Conservation (phyloP, 1,140 invertebrate genomes). For the Zaprionus gabonicus region DNA sequence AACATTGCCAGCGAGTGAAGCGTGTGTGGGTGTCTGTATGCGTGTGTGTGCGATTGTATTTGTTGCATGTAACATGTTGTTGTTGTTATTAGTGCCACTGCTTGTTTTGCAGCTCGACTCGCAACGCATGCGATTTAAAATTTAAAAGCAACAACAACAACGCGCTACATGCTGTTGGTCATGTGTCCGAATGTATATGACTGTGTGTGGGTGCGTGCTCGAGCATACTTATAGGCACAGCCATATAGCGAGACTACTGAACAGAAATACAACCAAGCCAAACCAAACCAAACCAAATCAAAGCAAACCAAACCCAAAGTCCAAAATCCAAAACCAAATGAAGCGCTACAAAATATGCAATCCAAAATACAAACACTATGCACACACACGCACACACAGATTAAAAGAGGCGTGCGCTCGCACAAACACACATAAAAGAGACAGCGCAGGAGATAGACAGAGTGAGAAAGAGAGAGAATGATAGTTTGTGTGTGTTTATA, state of each 20-base stretch:
- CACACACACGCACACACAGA: conserved; percentile 12
- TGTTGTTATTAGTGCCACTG: conserved; percentile 13
- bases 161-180: conserved; percentile 18
- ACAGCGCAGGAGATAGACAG: not conserved
- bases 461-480: conserved; percentile 13
- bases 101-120: conserved; percentile 18
- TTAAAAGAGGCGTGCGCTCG: not conserved
- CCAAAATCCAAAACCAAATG: conserved; percentile 60
- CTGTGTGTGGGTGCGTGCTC: conserved; percentile 29
- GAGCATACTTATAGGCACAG: conserved; percentile 41
- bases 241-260: no score
- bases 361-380: conserved; percentile 10
- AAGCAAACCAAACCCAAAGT: conserved; percentile 49
- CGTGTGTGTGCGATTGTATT: conserved; percentile 14
- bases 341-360: conserved; percentile 70
- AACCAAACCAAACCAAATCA: conserved; percentile 24
- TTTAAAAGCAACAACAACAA: conserved; percentile 64
- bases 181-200: conserved; percentile 13
- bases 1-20: conserved; percentile 29
- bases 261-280: conserved; percentile 23
- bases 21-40: conserved; percentile 25
- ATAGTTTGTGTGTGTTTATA: conserved; percentile 1
- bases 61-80: conserved; percentile 24
- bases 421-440: conserved; percentile 25
- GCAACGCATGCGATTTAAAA: conserved; percentile 67